phyloP scores from a whole-genome alignment of 2,113 vertebrate species.

The sheep (Ovis aries) region DNA sequence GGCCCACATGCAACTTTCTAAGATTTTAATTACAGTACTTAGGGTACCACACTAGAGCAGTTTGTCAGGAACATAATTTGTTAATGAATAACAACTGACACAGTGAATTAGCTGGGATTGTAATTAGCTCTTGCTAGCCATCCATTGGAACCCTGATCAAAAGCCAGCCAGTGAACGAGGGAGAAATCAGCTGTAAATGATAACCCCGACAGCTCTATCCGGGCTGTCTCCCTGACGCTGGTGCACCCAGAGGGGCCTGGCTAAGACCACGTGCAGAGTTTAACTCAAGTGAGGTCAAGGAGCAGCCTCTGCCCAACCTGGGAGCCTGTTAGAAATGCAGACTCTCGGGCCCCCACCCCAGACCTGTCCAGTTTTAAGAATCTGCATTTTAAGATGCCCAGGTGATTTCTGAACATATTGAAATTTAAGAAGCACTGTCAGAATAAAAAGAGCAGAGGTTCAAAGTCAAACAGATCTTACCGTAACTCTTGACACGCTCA shows the following conservation, averaged over 20 bases:
- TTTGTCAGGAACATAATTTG: constrained; percentile 77
- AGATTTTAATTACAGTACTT: constrained; percentile 77
- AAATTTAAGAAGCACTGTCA: background rate
- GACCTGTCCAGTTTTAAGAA: background rate
- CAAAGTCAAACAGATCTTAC: background rate
- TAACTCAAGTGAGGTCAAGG: background rate
- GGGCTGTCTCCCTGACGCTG: background rate
- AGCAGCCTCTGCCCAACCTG: background rate
- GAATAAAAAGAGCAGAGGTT: background rate
- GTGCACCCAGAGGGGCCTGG: background rate
- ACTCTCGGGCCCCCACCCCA: background rate
- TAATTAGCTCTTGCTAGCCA: constrained; percentile 73
- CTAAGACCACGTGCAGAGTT: background rate
- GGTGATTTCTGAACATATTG: background rate
- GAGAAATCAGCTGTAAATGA: constrained; percentile 62
- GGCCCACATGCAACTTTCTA: constrained; percentile 74
- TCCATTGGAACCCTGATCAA: constrained; percentile 71
- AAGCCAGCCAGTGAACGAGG: constrained; percentile 56
- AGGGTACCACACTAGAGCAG: constrained; percentile 72
- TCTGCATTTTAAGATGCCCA: background rate
- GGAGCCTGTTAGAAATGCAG: background rate
- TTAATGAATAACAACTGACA: constrained; percentile 76
- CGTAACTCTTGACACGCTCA: background rate
- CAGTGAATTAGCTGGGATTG: constrained; percentile 72
- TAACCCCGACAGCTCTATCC: constrained; percentile 33